These are phyloP conservation scores for Syrmaticus mikado DNA, from an alignment of 2,113 vertebrate species.

Conservation along the genomic window DNA sequence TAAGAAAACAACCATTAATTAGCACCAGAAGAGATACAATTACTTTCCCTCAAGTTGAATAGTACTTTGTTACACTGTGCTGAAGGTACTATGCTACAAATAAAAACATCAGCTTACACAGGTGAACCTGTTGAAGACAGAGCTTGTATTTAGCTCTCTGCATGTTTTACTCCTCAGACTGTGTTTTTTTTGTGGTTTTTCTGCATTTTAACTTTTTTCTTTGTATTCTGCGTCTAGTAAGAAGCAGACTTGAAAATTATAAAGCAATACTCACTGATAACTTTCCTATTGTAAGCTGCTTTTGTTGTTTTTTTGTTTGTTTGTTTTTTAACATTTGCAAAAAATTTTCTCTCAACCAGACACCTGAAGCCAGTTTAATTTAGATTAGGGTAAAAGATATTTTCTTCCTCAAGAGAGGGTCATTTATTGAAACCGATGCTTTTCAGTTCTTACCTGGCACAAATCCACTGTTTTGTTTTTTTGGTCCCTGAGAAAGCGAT, in stretches of 20 bases:
- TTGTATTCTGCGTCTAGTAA: background rate
- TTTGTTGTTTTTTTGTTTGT: background rate
- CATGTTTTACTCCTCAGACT: background rate
- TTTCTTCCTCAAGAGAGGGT: background rate
- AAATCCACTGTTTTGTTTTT: slow-evolving; percentile 56
- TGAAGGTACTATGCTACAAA: background rate
- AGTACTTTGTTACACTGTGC: background rate
- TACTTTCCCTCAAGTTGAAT: background rate
- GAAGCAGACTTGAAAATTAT: background rate
- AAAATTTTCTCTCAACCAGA: background rate
- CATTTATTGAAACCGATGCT: background rate
- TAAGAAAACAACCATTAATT: background rate
- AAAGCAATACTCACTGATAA: background rate
- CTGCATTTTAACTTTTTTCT: background rate
- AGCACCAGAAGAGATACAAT: background rate
- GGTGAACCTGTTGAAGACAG: background rate
- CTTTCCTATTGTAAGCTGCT: background rate
- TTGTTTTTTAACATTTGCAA: background rate
- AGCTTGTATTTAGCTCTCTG: background rate
- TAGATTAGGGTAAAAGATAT: background rate
- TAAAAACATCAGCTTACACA: background rate
- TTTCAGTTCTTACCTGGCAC: slow-evolving; percentile 78
- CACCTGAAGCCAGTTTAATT: background rate
- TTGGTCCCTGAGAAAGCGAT: slow-evolving; percentile 67
- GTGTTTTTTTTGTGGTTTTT: background rate